These are phyloP conservation scores for Muschampia staudingeri DNA, from an alignment of 2,888 invertebrate genomes.

Conservation along the genomic window DNA sequence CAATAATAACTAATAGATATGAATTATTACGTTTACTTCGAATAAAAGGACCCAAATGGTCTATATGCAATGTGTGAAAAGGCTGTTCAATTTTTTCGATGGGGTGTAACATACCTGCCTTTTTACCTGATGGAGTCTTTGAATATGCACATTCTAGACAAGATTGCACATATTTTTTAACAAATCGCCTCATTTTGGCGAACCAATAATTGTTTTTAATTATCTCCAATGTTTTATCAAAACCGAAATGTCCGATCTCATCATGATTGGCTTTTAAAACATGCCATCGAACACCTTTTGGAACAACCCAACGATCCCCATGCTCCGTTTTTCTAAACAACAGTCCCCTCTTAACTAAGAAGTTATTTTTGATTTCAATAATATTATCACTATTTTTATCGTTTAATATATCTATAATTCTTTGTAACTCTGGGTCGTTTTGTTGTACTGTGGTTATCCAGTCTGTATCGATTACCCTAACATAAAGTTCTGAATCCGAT, in stretches of 20 bases:
- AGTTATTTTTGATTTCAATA: constrained; percentile 32
- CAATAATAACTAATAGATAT: constrained; percentile 50
- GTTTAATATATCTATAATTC: constrained; percentile 30
- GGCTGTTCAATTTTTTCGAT: constrained; percentile 28
- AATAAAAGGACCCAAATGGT: constrained; percentile 49
- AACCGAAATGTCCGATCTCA: constrained; percentile 28
- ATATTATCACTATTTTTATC: constrained; percentile 27
- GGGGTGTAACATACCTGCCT: constrained; percentile 16
- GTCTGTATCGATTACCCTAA: constrained; percentile 22
- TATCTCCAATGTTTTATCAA: constrained; percentile 31
- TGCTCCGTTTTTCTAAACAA: constrained; percentile 46
- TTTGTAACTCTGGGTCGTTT: constrained; percentile 38
- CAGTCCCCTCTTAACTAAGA: constrained; percentile 29
- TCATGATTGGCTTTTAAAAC: constrained; percentile 37
- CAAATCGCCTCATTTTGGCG: constrained; percentile 47
- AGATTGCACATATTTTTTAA: constrained; percentile 51
- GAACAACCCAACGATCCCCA: constrained; percentile 35
- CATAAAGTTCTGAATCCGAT: constrained; percentile 33
- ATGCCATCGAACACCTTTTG: constrained; percentile 35
- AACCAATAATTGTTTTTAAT: constrained; percentile 48
- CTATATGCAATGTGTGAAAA: constrained; percentile 39
- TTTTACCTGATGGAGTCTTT: constrained; percentile 16
- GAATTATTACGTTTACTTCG: constrained; percentile 36
- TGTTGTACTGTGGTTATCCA: constrained; percentile 43
- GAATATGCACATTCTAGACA: constrained; percentile 30